A percentile compares a stretch with the other conserved stretches of the same genome.
phyloP scores from a whole-genome alignment of 2,113 vertebrate species.

The Poeciliopsis occidentalis region DNA sequence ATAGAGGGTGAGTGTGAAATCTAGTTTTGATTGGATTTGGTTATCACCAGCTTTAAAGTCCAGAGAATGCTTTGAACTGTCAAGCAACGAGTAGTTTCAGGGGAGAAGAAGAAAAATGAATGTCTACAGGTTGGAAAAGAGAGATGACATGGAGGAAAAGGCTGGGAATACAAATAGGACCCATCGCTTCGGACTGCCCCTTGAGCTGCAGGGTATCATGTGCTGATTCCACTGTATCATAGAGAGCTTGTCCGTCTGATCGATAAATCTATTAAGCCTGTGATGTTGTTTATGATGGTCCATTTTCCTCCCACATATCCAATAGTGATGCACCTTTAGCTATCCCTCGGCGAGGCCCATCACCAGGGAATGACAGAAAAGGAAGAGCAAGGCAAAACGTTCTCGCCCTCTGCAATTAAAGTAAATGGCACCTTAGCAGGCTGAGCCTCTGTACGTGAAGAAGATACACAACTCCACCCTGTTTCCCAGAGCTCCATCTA shows the following conservation, averaged over 20 bases:
- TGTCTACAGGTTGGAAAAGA: constrained; percentile 26
- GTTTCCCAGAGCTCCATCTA: constrained; percentile 4
- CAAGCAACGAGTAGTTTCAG: constrained; percentile 1
- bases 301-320: constrained; percentile 35
- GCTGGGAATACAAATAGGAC: constrained; percentile 57
- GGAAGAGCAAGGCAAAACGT: constrained; percentile 16
- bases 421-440: constrained; percentile 24
- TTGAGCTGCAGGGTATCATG: constrained; percentile 38
- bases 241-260: constrained; percentile 47
- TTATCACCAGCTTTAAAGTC: constrained; percentile 43
- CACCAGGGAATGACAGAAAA: constrained; percentile 4
- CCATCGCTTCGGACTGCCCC: constrained; percentile 46
- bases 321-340: constrained; percentile 33
- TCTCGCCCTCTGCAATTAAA: constrained; percentile 23
- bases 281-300: constrained; percentile 62
- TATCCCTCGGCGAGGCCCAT: background rate
- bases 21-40: constrained; percentile 19
- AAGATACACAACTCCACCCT: constrained; percentile 39
- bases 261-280: constrained; percentile 71
- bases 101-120: constrained; percentile 22
- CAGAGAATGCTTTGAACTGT: constrained; percentile 59
- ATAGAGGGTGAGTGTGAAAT: constrained; percentile 21
- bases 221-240: constrained; percentile 52
- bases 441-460: constrained; percentile 1
- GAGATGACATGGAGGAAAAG: constrained; percentile 17